Evolutionary conservation across 2,888 invertebrate species (phyloP).

Genomic region (Limnephilus auricula): DNA sequence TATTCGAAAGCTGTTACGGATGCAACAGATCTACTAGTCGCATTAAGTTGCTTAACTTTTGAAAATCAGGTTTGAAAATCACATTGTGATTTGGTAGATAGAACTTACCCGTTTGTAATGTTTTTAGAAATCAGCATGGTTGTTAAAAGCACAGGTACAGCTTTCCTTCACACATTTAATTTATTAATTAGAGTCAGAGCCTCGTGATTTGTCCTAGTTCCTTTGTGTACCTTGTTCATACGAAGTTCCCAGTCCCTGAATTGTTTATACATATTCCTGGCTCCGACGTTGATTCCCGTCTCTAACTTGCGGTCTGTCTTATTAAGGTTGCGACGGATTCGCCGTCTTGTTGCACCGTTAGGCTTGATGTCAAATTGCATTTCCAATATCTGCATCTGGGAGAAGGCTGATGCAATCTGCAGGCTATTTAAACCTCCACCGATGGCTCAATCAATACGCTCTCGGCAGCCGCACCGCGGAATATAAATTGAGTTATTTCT

Average conservation of each 20-base stretch:
- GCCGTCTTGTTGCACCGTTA: not conserved
- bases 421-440: not conserved
- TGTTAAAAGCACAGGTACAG: not conserved
- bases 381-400: constrained; percentile 21
- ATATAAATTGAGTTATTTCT: not conserved
- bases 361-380: not conserved
- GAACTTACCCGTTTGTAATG: too few relatives aligned
- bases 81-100: too few relatives aligned
- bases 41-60: too few relatives aligned
- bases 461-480: not conserved
- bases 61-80: too few relatives aligned
- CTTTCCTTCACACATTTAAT: not conserved
- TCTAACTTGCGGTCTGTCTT: not conserved
- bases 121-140: too few relatives aligned
- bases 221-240: not conserved
- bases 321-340: not conserved
- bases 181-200: not conserved
- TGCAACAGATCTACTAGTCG: too few relatives aligned
- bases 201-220: not conserved
- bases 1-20: too few relatives aligned
- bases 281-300: not conserved
- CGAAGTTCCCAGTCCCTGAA: not conserved
- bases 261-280: not conserved
- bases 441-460: constrained; percentile 6
- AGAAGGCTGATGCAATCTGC: not conserved